Percentiles rank a stretch among this genome's conserved stretches.
Evolutionary conservation across 2,888 invertebrate genomes (phyloP).

Genomic region (Minunthozetes semirufus): DNA sequence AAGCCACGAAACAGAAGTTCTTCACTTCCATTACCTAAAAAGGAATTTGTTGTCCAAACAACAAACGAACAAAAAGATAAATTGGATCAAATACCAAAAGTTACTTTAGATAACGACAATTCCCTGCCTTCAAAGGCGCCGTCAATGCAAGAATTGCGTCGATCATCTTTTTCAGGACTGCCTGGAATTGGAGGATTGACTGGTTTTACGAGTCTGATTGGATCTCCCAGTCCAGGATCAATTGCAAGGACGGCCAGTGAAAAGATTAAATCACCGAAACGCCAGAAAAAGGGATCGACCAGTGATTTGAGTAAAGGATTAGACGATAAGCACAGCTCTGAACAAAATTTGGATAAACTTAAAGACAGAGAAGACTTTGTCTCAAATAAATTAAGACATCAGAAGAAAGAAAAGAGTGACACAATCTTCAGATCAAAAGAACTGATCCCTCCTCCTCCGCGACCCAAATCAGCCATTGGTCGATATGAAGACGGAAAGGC

Average conservation of each 20-base stretch:
- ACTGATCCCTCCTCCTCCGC: constrained; percentile 36
- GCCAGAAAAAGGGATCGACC: constrained; percentile 19
- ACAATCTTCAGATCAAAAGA: constrained; percentile 11
- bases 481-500: constrained; percentile 18
- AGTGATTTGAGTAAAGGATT: not conserved
- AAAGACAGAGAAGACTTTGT: not conserved
- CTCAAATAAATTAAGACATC: not conserved
- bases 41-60: not conserved
- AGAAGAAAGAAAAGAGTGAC: constrained; percentile 2
- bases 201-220: constrained; percentile 28
- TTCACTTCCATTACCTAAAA: constrained; percentile 34
- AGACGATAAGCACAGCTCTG: not conserved
- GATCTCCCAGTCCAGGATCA: constrained; percentile 2
- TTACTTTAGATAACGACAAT: constrained; percentile 18
- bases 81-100: constrained; percentile 17
- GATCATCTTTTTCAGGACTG: constrained; percentile 40
- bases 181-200: constrained; percentile 32
- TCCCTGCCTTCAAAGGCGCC: constrained; percentile 2
- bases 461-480: constrained; percentile 45
- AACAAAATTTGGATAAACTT: constrained; percentile 6
- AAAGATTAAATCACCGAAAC: constrained; percentile 33
- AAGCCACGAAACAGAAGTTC: constrained; percentile 30
- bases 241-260: constrained; percentile 35
- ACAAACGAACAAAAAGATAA: not conserved
- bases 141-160: constrained; percentile 39